Conservation (phyloP, 2,797 vertebrate genomes). For the Petrocephalus sullivani region DNA sequence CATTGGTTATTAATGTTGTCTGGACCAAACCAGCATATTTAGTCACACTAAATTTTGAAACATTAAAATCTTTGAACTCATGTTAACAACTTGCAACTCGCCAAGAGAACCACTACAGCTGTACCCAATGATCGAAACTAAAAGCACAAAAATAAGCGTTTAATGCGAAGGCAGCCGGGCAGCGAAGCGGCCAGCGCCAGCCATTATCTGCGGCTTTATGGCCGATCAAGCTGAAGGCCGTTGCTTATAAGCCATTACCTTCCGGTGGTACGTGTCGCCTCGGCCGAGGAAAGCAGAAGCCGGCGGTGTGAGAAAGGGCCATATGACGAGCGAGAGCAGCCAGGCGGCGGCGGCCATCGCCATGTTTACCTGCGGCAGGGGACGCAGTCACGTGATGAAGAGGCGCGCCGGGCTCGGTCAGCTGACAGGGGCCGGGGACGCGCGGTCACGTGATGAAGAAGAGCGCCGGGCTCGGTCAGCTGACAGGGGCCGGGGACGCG, state of each 20-base stretch:
- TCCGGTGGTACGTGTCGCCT: constrained; percentile 23
- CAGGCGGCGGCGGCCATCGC: background rate
- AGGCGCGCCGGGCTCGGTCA: background rate
- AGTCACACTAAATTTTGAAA: background rate
- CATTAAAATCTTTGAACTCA: background rate
- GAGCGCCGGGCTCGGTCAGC: background rate
- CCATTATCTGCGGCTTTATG: background rate
- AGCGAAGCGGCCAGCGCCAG: background rate
- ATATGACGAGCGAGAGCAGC: background rate
- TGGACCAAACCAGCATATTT: background rate
- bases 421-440: no score
- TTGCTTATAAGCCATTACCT: constrained; percentile 9
- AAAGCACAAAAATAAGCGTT: background rate
- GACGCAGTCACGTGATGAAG: constrained; percentile 20
- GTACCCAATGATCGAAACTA: background rate
- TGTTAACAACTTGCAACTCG: background rate
- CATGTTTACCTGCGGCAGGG: constrained; percentile 14
- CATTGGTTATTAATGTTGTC: background rate
- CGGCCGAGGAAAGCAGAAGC: constrained; percentile 8
- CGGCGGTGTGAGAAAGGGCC: background rate
- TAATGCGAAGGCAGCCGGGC: background rate
- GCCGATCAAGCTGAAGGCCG: background rate
- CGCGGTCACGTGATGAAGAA: constrained; percentile 19
- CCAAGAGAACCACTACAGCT: background rate
- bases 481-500: no score